Percentiles rank a stretch among this genome's conserved stretches.
Evolutionary conservation across 2,888 invertebrate genomes (phyloP).

Genomic region (Mantis religiosa): DNA sequence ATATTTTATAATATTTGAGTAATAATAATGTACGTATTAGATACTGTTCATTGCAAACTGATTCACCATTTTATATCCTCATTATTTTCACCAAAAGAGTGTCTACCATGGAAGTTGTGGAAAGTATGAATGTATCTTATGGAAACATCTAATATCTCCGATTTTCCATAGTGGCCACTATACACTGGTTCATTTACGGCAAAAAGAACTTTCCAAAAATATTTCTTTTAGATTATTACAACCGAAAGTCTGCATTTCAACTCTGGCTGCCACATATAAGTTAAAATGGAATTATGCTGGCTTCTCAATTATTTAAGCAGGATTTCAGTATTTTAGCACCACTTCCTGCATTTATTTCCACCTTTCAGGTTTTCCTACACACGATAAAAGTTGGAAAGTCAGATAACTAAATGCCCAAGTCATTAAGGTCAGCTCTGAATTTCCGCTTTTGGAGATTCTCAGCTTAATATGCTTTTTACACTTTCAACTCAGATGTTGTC

Average conservation of each 20-base stretch:
- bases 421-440: not conserved
- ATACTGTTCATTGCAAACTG: too few relatives aligned
- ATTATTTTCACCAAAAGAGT: too few relatives aligned
- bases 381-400: not conserved
- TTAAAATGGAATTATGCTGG: not conserved
- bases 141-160: too few relatives aligned
- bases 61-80: too few relatives aligned
- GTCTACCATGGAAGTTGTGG: too few relatives aligned
- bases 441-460: not conserved
- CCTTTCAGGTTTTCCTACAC: not conserved
- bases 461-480: not conserved
- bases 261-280: not conserved
- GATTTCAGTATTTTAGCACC: not conserved
- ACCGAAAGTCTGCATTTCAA: not conserved
- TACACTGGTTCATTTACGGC: too few relatives aligned
- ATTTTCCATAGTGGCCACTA: too few relatives aligned
- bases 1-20: too few relatives aligned
- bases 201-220: too few relatives aligned
- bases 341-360: not conserved
- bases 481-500: not conserved
- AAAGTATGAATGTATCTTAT: too few relatives aligned
- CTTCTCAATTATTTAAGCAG: not conserved
- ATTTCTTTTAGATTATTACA: too few relatives aligned
- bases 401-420: slow-evolving; percentile 7
- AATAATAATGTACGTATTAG: too few relatives aligned